phyloP scores from a whole-genome alignment of 2,888 invertebrate genomes.

The Piscicola geometra region DNA sequence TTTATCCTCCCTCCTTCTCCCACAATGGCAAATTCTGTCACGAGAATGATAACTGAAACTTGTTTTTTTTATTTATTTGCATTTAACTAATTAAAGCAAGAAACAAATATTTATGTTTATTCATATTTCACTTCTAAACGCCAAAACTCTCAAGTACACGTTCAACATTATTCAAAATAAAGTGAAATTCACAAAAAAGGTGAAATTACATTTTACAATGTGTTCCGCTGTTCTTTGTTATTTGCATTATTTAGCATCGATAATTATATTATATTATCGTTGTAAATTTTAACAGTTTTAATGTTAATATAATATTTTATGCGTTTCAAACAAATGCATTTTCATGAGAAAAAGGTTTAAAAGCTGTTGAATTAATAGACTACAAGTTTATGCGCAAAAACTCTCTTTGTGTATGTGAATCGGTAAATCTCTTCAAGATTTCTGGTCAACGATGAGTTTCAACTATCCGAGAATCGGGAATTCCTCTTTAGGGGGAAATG shows the following conservation, averaged over 20 bases:
- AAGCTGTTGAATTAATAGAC: background rate
- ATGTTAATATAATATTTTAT: slow-evolving; percentile 5
- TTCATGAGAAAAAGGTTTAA: background rate
- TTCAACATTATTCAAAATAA: too few relatives aligned
- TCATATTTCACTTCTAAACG: too few relatives aligned
- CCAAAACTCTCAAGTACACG: too few relatives aligned
- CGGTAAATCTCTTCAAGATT: background rate
- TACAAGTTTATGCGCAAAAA: background rate
- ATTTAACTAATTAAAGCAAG: too few relatives aligned
- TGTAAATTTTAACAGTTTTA: background rate
- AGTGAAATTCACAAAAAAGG: too few relatives aligned
- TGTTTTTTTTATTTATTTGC: too few relatives aligned
- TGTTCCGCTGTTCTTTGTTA: slow-evolving; percentile 2
- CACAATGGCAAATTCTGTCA: too few relatives aligned
- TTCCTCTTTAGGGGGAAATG: slow-evolving; percentile 10
- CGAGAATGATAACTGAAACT: too few relatives aligned
- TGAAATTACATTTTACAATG: too few relatives aligned
- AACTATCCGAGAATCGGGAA: slow-evolving; percentile 29
- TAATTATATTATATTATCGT: slow-evolving; percentile 12
- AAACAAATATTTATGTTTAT: too few relatives aligned
- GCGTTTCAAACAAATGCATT: background rate
- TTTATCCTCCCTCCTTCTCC: too few relatives aligned
- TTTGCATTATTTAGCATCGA: slow-evolving; percentile 16
- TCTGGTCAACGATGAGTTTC: slow-evolving; percentile 19
- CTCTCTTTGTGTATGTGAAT: background rate